Base-by-base conservation (phyloP, 2,888 invertebrate genomes). In the Temnothorax unifasciatus region DNA sequence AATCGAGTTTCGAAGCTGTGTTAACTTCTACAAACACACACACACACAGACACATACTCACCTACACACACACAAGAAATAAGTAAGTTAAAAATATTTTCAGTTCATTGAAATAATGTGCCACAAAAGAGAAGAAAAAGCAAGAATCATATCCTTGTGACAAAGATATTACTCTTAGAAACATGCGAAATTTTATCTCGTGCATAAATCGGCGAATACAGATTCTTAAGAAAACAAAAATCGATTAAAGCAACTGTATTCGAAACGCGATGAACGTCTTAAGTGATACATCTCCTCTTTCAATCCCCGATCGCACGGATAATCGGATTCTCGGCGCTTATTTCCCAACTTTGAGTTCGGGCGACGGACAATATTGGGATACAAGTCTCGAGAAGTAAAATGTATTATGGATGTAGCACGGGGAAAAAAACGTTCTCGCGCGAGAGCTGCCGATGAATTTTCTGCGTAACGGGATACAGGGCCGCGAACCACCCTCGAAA, bases 371-470 rank as follows among this genome's bases (percentile, higher is more conserved):
- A 25, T 73, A 73, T 73, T 59, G 74, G 25, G n/a, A 59, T 76
- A 64, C 29, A 25, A 5, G 73, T 59, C 74, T 38, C 47, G 34
- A 34, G 18, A 61, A 61, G 34, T 38, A 3, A 81, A 81, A 81
- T 81, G 59, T 50, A 74, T 81, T 81, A 61, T 81, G 79, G 59
- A 81, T 81, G 59, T 74, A 13, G 18, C 18, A 13, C 15, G 38
- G 59, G 18, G 38, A 8, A 38, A 38, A 73, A 74, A 69, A 74
- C 38, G 59, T 59, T 59, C 59, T 34, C 47, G 75, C 73, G 47
- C 47, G 74, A 79, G 47, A 81, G 74, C 25, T 74, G 47, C 75
- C 59, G 75, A 73, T 73, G 74, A 81, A 81, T 81, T 73, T 61
- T 73, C 47, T 50, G 57, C 21, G 47, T 50, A 50, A 9, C 9